A percentile compares a stretch with the other conserved stretches of the same genome.
These are phyloP conservation scores for Aphelocoma coerulescens DNA, from an alignment of 2,113 vertebrate genomes.

Conservation along the genomic window DNA sequence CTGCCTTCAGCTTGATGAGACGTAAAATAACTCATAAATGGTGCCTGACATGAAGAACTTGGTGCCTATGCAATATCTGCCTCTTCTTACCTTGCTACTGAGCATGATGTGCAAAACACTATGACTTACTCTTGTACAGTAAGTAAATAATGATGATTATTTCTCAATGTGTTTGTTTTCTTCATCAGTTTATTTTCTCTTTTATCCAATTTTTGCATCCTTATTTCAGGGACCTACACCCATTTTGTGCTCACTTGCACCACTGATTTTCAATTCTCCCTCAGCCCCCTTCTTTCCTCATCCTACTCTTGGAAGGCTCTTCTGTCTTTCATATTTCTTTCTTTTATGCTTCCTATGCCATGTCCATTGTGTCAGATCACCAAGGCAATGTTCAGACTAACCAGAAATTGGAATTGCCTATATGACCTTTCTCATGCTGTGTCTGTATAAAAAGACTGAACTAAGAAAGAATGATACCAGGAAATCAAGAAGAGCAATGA, in stretches of 20 bases:
- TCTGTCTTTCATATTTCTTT: not conserved
- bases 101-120: not conserved
- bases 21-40: not conserved
- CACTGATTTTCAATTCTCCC: not conserved
- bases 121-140: not conserved
- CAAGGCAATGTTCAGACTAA: not conserved
- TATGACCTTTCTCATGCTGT: not conserved
- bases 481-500: not conserved
- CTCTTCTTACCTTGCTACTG: not conserved
- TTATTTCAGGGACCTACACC: not conserved
- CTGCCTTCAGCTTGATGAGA: not conserved
- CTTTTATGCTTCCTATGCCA: not conserved
- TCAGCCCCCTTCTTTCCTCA: not conserved
- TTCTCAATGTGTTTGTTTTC: not conserved
- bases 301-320: not conserved
- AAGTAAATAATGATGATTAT: not conserved
- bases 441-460: not conserved
- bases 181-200: not conserved
- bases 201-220: not conserved
- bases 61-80: not conserved
- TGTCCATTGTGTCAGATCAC: not conserved
- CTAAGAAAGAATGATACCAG: not conserved
- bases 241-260: not conserved
- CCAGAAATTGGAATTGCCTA: not conserved
- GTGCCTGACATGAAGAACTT: not conserved